Percentiles rank a stretch among this genome's conserved stretches.
Conservation (phyloP, 2,113 vertebrate genomes). For the Lanius collurio region DNA sequence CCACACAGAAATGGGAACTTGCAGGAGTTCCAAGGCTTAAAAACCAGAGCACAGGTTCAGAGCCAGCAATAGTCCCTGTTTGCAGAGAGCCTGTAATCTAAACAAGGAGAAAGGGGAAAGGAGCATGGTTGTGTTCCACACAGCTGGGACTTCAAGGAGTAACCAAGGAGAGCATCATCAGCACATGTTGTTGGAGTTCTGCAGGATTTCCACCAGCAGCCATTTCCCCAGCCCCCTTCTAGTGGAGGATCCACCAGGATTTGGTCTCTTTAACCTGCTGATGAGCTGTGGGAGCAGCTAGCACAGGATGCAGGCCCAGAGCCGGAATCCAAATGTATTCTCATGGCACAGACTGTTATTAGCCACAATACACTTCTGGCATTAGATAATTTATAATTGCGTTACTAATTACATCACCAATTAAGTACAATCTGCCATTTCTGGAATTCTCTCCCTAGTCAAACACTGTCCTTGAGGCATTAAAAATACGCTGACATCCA, state of each 20-base stretch:
- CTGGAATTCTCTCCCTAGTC: constrained; percentile 34
- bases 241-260: neutral
- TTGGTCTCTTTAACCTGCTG: neutral
- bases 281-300: neutral
- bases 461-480: neutral
- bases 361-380: neutral
- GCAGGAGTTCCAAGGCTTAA: neutral
- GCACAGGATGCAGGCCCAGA: neutral
- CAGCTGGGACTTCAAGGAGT: neutral
- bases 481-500: neutral
- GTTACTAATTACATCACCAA: constrained; percentile 31
- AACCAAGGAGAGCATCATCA: neutral
- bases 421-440: constrained; percentile 39
- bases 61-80: neutral
- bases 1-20: neutral
- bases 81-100: neutral
- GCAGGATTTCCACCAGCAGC: neutral
- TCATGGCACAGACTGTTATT: neutral
- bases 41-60: neutral
- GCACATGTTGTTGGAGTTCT: neutral
- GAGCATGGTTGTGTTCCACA: neutral
- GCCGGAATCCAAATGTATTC: neutral
- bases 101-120: neutral
- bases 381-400: constrained; percentile 9
- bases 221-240: neutral